Evolutionary conservation across 2,113 vertebrate species (phyloP).

Genomic region (Neolamprologus fasciatus): DNA sequence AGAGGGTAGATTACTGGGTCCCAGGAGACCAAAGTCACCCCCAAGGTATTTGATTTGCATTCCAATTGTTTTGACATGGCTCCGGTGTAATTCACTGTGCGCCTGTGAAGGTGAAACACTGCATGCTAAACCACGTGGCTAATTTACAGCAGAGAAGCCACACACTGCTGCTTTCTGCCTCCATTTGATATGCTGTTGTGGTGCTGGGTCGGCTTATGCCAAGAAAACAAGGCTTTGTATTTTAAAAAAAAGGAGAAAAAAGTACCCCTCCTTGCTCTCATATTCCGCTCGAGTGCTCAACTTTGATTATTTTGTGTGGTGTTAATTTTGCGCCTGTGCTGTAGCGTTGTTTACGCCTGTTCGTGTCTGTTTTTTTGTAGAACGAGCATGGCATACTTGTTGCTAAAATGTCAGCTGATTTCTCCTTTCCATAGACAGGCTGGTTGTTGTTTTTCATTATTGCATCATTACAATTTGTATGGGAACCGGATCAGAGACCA

Average conservation of each 20-base stretch:
- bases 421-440: constrained; percentile 31
- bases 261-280: not conserved
- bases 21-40: constrained; percentile 61
- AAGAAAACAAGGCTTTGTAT: not conserved
- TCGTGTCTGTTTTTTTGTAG: not conserved
- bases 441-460: constrained; percentile 17
- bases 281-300: constrained; percentile 25
- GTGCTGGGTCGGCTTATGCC: not conserved
- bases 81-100: constrained; percentile 51
- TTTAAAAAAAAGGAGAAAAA: not conserved
- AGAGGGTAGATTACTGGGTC: constrained; percentile 48
- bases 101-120: constrained; percentile 65
- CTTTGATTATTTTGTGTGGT: constrained; percentile 48
- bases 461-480: constrained; percentile 23
- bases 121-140: constrained; percentile 54
- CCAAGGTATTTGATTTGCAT: constrained; percentile 66
- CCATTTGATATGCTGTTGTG: constrained; percentile 23
- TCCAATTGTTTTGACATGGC: constrained; percentile 67
- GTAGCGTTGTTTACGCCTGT: not conserved
- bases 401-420: constrained; percentile 38
- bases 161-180: constrained; percentile 1
- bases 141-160: constrained; percentile 51
- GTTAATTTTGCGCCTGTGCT: constrained; percentile 14
- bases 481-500: not conserved
- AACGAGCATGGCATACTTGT: not conserved